Conservation (phyloP, 2,797 vertebrate genomes). For the Oryzias sinensis region DNA sequence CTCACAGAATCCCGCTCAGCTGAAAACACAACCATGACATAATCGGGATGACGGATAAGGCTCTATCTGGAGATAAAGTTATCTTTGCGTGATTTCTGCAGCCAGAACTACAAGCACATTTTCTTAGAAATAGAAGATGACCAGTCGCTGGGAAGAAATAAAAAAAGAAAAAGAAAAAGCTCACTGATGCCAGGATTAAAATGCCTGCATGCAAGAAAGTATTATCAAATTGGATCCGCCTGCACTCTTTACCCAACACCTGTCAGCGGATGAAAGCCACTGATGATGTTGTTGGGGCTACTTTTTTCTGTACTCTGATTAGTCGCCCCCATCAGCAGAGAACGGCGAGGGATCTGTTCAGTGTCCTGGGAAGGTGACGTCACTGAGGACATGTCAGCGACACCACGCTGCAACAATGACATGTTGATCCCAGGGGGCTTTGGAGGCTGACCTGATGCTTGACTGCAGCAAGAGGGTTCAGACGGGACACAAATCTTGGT, state of each 20-base stretch:
- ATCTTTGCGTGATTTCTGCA: constrained; percentile 50
- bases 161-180: constrained; percentile 17
- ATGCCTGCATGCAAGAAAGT: constrained; percentile 34
- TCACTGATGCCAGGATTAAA: constrained; percentile 11
- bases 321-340: constrained; percentile 35
- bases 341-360: constrained; percentile 28
- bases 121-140: constrained; percentile 35
- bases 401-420: constrained; percentile 64
- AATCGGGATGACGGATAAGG: constrained; percentile 68
- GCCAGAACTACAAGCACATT: constrained; percentile 23
- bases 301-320: constrained; percentile 46
- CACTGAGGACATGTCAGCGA: constrained; percentile 68
- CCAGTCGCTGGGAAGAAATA: constrained; percentile 19
- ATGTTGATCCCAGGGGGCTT: constrained; percentile 66
- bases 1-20: constrained; percentile 41
- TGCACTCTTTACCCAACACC: constrained; percentile 31
- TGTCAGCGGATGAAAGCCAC: constrained; percentile 29
- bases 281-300: constrained; percentile 46
- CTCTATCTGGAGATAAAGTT: constrained; percentile 62
- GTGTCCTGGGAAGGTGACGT: constrained; percentile 60
- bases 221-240: constrained; percentile 48
- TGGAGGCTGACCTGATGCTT: constrained; percentile 67
- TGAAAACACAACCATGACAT: constrained; percentile 63
- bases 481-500: constrained; percentile 59
- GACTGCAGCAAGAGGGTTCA: constrained; percentile 72